Evolutionary conservation across 1,140 invertebrate genomes (phyloP).

Genomic region (Polyergus mexicanus): DNA sequence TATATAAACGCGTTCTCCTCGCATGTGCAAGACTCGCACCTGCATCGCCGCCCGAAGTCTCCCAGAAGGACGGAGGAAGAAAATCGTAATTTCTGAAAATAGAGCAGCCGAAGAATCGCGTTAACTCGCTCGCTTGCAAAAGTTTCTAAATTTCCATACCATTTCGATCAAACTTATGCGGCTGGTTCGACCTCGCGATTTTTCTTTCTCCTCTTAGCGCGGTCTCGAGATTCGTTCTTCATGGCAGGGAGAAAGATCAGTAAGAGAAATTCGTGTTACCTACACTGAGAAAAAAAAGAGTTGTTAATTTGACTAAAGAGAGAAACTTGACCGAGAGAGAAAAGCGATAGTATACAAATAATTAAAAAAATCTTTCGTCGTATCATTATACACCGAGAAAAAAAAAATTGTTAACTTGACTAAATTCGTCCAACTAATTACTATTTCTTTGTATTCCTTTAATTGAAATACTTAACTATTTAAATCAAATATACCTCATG

Average conservation of each 20-base stretch:
- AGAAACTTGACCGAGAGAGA: no score
- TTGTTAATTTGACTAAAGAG: no score
- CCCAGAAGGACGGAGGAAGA: conserved; percentile 36
- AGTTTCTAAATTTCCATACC: conserved; percentile 46
- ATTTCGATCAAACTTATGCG: conserved; percentile 55
- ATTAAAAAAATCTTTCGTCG: no score
- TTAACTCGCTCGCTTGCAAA: conserved; percentile 30
- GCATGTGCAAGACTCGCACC: conserved; percentile 27
- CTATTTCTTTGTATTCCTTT: no score
- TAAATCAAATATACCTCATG: no score
- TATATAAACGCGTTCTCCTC: not conserved
- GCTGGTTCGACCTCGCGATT: conserved; percentile 16
- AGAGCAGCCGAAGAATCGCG: conserved; percentile 50
- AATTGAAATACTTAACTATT: no score
- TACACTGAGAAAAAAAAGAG: no score
- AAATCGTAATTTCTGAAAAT: conserved; percentile 56
- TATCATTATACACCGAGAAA: no score
- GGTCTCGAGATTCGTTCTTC: not conserved
- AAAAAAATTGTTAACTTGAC: no score
- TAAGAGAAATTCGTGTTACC: not conserved
- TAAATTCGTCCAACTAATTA: no score
- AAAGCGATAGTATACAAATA: no score
- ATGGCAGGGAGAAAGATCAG: no score
- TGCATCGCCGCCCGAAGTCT: conserved; percentile 34
- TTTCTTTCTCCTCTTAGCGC: not conserved